These are phyloP conservation scores for Elaphurus davidianus DNA, from an alignment of 2,113 vertebrate species.

Conservation along the genomic window DNA sequence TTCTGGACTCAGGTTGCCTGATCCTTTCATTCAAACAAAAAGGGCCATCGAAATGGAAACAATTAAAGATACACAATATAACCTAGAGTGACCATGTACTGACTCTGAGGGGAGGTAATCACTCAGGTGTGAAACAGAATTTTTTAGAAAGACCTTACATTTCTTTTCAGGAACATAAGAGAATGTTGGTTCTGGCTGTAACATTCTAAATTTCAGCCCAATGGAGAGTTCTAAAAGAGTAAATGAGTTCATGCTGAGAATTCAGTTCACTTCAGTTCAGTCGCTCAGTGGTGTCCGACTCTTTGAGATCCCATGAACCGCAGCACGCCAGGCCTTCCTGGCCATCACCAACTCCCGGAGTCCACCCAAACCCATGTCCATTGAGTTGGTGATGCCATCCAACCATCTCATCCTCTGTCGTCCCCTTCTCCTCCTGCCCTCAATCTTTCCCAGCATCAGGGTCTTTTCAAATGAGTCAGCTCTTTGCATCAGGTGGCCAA, in stretches of 20 bases:
- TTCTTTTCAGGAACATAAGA: not conserved
- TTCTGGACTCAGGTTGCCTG: not conserved
- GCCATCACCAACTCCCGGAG: no score
- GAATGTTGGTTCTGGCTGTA: not conserved
- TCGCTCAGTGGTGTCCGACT: no score
- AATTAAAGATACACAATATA: not conserved
- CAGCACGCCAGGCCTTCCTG: no score
- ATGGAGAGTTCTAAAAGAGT: not conserved
- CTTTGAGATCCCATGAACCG: no score
- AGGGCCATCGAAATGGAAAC: not conserved
- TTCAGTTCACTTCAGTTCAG: no score
- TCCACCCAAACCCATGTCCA: no score
- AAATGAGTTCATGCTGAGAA: not conserved
- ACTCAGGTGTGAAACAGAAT: not conserved
- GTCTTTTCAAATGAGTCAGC: no score
- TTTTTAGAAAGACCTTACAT: not conserved
- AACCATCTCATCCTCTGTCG: no score
- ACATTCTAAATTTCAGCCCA: not conserved
- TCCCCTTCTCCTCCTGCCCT: no score
- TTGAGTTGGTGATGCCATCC: no score
- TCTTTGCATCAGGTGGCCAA: no score
- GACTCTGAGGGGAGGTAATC: not conserved
- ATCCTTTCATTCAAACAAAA: not conserved
- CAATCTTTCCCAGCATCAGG: no score
- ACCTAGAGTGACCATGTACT: rapidly evolving